Evolutionary conservation across 2,888 invertebrate species (phyloP), one percentile per base, ranked within the genome.

Genomic region (Schrankia costaestrigalis): DNA sequence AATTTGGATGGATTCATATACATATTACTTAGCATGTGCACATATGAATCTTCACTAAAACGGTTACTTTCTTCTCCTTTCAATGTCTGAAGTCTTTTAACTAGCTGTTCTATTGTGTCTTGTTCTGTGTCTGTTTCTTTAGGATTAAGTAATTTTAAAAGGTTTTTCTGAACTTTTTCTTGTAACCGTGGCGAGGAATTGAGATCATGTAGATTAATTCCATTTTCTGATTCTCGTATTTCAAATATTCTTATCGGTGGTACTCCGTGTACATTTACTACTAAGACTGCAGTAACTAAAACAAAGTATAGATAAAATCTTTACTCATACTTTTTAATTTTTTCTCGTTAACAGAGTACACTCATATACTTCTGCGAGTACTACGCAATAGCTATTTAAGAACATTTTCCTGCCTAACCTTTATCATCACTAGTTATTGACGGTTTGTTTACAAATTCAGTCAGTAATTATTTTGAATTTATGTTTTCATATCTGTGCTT

Each of bases 241-340:
- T 56, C 59, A 11, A 30, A 56, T 31, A 56, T 37, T 17, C 56
- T 40, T n/a, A 56, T 40, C 41, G 43, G 42, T n/a, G 46, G 39
- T 1, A 19, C 11, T 0, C 18, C 32, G 3, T 40, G 41, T 19
- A 27, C 30, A 1, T 35, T 39, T 13, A 33, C 25, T 10, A 25
- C 12, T 3, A 52, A 19, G 1, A 39, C 9, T 0, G 52, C 6
- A 1, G 21, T 11, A 11, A 41, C 56, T 56, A 41, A 6, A 48
- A 56, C 17, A 19, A 29, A n/a, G 14, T 11, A 6, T 11, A 6
- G 2, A n/a, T n/a, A n/a, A n/a, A n/a, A n/a, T n/a, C n/a, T n/a
- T n/a, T n/a, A n/a, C n/a, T n/a, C n/a, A n/a, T n/a, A n/a, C n/a
- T n/a, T n/a, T n/a, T n/a, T n/a, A n/a, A n/a, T n/a, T n/a, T n/a